phyloP scores from a whole-genome alignment of 2,113 vertebrate genomes.

The Tretioscincus oriximinensis region DNA sequence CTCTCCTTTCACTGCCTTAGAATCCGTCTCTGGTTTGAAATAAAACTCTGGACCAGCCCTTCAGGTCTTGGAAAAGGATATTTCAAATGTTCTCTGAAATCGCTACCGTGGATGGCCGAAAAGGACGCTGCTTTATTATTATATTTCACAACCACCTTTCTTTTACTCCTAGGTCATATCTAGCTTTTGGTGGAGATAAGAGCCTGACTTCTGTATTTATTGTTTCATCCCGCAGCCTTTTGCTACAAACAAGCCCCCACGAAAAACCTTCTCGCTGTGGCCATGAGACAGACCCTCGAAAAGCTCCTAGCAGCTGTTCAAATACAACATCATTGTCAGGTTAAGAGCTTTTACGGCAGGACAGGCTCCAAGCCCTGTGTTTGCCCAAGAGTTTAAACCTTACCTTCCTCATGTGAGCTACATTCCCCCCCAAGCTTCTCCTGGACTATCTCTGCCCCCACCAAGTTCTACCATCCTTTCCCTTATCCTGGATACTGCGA shows the following conservation, averaged over 20 bases:
- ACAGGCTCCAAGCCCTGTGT: slow-evolving; percentile 41
- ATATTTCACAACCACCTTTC: neutral
- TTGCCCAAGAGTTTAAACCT: slow-evolving; percentile 61
- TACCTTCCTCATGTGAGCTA: slow-evolving; percentile 53
- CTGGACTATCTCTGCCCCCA: neutral
- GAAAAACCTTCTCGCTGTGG: slow-evolving; percentile 72
- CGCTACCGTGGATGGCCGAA: neutral
- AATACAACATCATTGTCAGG: slow-evolving; percentile 89
- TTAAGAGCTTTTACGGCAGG: slow-evolving; percentile 78
- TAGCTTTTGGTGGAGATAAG: slow-evolving; percentile 57
- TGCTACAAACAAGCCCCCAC: slow-evolving; percentile 74
- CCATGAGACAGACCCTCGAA: slow-evolving; percentile 84
- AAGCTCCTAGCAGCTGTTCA: slow-evolving; percentile 84
- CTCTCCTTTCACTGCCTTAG: neutral
- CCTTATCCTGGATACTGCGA: slow-evolving; percentile 1
- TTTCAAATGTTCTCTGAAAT: neutral
- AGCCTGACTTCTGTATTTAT: neutral
- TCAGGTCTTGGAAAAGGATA: slow-evolving; percentile 39
- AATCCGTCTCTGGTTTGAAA: neutral
- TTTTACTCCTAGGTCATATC: slow-evolving; percentile 10
- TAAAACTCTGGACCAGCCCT: slow-evolving; percentile 6
- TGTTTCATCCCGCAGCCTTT: slow-evolving; percentile 46
- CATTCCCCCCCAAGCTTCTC: neutral
- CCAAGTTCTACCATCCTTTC: slow-evolving; percentile 13
- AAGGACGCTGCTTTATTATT: neutral